These are phyloP conservation scores for Pristionchus japonicus DNA, from an alignment of 2,888 invertebrate genomes.

Conservation along the genomic window DNA sequence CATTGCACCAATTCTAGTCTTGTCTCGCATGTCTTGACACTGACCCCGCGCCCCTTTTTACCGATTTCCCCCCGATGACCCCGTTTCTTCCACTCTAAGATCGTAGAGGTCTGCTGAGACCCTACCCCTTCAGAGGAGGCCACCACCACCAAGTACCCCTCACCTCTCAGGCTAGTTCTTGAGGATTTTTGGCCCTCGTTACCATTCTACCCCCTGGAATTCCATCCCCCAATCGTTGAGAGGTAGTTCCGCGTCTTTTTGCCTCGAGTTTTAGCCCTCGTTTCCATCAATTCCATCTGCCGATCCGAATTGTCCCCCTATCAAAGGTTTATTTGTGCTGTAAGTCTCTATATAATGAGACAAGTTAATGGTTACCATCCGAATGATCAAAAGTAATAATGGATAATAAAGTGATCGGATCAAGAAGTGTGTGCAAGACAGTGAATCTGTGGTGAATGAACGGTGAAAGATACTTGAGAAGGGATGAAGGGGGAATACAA, in stretches of 20 bases:
- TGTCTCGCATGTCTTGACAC: neutral
- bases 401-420: constrained; percentile 33
- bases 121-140: neutral
- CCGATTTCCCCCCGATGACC: neutral
- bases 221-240: constrained; percentile 18
- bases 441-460: neutral
- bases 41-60: neutral
- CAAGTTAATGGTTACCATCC: constrained; percentile 23
- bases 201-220: constrained; percentile 19
- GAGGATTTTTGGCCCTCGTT: constrained; percentile 47
- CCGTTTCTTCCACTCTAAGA: no score
- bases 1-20: constrained; percentile 8
- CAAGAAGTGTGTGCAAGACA: neutral
- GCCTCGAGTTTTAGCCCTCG: constrained; percentile 43
- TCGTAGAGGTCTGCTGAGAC: neutral
- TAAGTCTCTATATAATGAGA: neutral
- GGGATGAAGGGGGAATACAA: neutral
- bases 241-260: constrained; percentile 43
- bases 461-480: constrained; percentile 15
- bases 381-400: constrained; percentile 24
- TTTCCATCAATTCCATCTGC: neutral
- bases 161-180: constrained; percentile 37
- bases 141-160: neutral
- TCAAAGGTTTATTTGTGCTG: neutral
- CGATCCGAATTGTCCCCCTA: constrained; percentile 4